Percentiles rank a stretch among this genome's conserved stretches.
phyloP scores from a whole-genome alignment of 2,888 invertebrate species.

The Cabera pusaria region DNA sequence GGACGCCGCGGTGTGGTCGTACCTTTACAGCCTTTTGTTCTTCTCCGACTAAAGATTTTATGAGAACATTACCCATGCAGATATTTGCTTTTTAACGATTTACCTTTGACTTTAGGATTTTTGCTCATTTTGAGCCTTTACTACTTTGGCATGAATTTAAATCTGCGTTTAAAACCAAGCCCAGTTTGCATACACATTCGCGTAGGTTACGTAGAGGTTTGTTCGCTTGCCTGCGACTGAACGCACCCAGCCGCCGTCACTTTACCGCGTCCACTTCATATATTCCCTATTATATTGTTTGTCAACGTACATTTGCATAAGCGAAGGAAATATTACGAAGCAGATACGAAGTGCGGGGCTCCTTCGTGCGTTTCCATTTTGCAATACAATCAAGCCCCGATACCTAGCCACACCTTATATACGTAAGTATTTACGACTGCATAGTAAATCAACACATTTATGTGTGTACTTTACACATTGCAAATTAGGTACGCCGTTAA shows the following conservation, averaged over 20 bases:
- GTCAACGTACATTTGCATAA: constrained; percentile 73
- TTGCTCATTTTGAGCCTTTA: constrained; percentile 16
- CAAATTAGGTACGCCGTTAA: constrained; percentile 61
- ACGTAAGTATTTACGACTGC: constrained; percentile 69
- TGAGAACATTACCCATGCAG: constrained; percentile 15
- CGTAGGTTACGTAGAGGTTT: constrained; percentile 21
- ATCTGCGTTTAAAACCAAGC: constrained; percentile 21
- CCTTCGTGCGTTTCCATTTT: constrained; percentile 62
- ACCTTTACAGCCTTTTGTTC: too few species aligned
- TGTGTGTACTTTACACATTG: constrained; percentile 57
- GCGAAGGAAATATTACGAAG: constrained; percentile 57
- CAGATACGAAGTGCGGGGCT: constrained; percentile 26
- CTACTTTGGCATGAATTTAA: constrained; percentile 13
- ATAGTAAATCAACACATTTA: constrained; percentile 71
- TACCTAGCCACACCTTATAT: constrained; percentile 61
- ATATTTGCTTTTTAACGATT: constrained; percentile 16
- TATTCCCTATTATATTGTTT: constrained; percentile 70
- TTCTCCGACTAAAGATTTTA: too few species aligned
- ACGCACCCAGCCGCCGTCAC: constrained; percentile 54
- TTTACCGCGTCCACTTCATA: constrained; percentile 67
- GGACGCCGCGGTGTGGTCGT: too few species aligned
- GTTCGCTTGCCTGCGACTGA: constrained; percentile 26
- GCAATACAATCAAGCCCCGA: constrained; percentile 69
- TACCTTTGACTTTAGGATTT: constrained; percentile 22
- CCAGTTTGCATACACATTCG: constrained; percentile 25